Base-by-base conservation (phyloP, 2,888 invertebrate species). In the Papilio demoleus region DNA sequence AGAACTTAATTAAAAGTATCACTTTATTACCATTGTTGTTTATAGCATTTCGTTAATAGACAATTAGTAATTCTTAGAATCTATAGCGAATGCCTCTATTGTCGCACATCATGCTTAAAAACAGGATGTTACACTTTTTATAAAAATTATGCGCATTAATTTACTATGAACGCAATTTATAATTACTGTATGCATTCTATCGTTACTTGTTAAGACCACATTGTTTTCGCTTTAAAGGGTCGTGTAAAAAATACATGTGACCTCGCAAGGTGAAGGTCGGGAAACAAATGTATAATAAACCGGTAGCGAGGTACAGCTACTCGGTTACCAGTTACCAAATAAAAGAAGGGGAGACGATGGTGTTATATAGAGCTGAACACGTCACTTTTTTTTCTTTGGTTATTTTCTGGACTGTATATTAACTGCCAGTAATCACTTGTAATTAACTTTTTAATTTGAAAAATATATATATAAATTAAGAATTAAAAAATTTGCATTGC, bases 211-310 rank as follows among this genome's bases (percentile, higher is more conserved):
- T 19, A 34, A 9, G 6, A 38, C 34, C 63, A 53, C 64, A 66
- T 71, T 63, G 68, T 68, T 65, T 40, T 34, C 72, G 72, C 74
- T 74, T 70, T 73, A 73, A 76, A 72, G 68, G 71, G 72, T 71
- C 72, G 76, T 77, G 75, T 75, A 77, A 79, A 79, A 74, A 76
- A 75, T 77, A 76, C 72, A 68, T 53, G 70, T 61, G 56, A 68
- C 73, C 75, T 80, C 75, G 72, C 71, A 80, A 84, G 87, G 87
- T 87, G 84, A 88, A 88, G 88, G 88, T 85, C 87, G 79, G 73
- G 72, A 71, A 77, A 80, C 84, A 81, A 82, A 80, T 76, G 77
- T 65, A 78, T 31, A 53, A 68, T 72, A 72, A 76, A 74, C 75
- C 76, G 74, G 76, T 72, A 76, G 75, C 72, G 74, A 73, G 75